These are phyloP conservation scores for Brenthis daphne DNA, from an alignment of 2,888 invertebrate species.

Conservation along the genomic window DNA sequence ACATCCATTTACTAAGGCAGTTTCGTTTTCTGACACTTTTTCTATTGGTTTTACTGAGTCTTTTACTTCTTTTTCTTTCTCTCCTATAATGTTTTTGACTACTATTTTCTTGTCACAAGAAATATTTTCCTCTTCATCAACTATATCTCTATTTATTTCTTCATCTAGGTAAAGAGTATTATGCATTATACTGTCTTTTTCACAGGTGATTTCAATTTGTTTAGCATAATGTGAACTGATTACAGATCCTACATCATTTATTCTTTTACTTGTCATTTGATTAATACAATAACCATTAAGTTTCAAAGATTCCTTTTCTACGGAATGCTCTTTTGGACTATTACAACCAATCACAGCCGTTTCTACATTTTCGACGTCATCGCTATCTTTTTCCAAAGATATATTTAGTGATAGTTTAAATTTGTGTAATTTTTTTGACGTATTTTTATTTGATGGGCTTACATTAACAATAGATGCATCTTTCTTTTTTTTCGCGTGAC, in stretches of 20 bases:
- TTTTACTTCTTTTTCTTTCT: neutral
- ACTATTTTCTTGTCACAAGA: neutral
- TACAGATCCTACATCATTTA: neutral
- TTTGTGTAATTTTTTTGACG: slow-evolving; percentile 6
- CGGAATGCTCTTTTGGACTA: neutral
- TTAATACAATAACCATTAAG: neutral
- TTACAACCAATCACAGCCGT: too few relatives aligned
- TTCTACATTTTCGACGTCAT: neutral
- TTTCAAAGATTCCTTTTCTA: neutral
- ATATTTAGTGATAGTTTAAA: slow-evolving; percentile 27
- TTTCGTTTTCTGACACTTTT: neutral
- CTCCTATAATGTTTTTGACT: neutral
- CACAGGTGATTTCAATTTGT: neutral
- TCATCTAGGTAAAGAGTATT: neutral
- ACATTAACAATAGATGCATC: neutral
- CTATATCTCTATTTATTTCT: neutral
- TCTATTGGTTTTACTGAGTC: neutral
- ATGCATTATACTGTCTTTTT: neutral
- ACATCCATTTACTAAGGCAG: slow-evolving; percentile 6
- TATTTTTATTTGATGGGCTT: neutral
- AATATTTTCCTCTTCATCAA: neutral
- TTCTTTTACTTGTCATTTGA: neutral
- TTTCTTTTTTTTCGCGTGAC: slow-evolving; percentile 11
- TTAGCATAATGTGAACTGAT: neutral
- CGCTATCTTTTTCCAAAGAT: slow-evolving; percentile 17